Base-by-base conservation (phyloP, 1,140 invertebrate species). In the Aphelenchoides avenae region DNA sequence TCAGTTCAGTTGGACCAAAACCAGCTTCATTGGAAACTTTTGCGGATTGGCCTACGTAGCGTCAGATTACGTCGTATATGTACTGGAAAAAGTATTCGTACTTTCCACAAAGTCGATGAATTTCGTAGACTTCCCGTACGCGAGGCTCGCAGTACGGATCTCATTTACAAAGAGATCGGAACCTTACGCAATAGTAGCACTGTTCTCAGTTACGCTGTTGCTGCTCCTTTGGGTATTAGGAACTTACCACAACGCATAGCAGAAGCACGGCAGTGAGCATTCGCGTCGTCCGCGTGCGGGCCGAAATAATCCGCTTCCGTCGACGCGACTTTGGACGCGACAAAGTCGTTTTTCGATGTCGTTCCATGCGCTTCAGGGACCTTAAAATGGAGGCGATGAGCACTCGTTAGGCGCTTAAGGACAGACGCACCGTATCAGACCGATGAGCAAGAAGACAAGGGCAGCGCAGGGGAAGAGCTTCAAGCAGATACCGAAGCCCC, bases 401-500 rank as follows among this genome's bases (percentile, higher is more conserved):
- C 47, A 18, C 29, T 27, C 22, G 11, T 1, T 27, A 33, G 15
- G 18, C 0, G 13, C 7, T 1, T 22, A 15, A 11, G 22, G 11
- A 6, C 34, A 22, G 11, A 34, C 41, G 13, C 58, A 64, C 57
- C 61, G 52, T 59, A 65, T 64, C 13, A 64, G 37, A 34, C 43
- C 51, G n/a, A 24, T 40, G 31, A 64, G 41, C 42, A 64, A 33
- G 18, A 64, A 29, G n/a, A 51, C 46, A 11, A 64, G 61, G 20
- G 66, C 33, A 48, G 52, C 33, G 11, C 52, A 64, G 6, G 62
- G 62, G 24, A 65, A 27, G 22, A 65, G 40, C 34, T 65, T 65
- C 27, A 66, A 36, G 3, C 64, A 53, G 29, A 65, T 60, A 9
- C 62, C 62, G 34, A 66, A 65, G 24, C 49, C 37, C 62, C 62